phyloP scores from a whole-genome alignment of 2,888 invertebrate genomes.

The Monopis laevigella region DNA sequence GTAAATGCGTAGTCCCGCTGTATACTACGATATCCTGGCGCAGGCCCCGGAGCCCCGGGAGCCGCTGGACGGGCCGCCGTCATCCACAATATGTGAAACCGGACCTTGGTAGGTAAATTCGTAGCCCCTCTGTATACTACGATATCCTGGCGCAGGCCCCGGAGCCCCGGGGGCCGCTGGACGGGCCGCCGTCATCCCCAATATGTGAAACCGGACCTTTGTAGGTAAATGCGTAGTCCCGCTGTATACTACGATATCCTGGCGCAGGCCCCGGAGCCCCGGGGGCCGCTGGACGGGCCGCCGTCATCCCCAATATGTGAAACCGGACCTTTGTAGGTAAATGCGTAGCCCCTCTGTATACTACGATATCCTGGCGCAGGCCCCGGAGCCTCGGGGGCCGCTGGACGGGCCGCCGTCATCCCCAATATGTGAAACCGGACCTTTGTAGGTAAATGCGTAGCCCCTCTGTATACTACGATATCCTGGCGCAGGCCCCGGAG shows the following conservation, averaged over 20 bases:
- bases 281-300: slow-evolving; percentile 79
- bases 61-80: slow-evolving; percentile 85
- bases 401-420: slow-evolving; percentile 87
- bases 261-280: slow-evolving; percentile 44
- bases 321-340: slow-evolving; percentile 87
- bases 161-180: slow-evolving; percentile 68
- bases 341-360: too few relatives aligned
- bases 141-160: slow-evolving; percentile 44
- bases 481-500: slow-evolving; percentile 42
- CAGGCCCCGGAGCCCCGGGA: slow-evolving; percentile 48
- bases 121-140: too few relatives aligned
- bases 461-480: too few relatives aligned
- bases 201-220: slow-evolving; percentile 90
- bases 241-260: too few relatives aligned
- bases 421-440: slow-evolving; percentile 86
- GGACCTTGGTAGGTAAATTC: slow-evolving; percentile 88
- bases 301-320: slow-evolving; percentile 87
- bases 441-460: slow-evolving; percentile 90
- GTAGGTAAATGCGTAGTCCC: too few relatives aligned
- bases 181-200: slow-evolving; percentile 83
- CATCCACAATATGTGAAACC: slow-evolving; percentile 86
- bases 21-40: too few relatives aligned
- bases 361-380: slow-evolving; percentile 42
- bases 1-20: too few relatives aligned
- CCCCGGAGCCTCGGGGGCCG: slow-evolving; percentile 52